Evolutionary conservation across 2,113 vertebrate species (phyloP).

Genomic region (Gila orcuttii): DNA sequence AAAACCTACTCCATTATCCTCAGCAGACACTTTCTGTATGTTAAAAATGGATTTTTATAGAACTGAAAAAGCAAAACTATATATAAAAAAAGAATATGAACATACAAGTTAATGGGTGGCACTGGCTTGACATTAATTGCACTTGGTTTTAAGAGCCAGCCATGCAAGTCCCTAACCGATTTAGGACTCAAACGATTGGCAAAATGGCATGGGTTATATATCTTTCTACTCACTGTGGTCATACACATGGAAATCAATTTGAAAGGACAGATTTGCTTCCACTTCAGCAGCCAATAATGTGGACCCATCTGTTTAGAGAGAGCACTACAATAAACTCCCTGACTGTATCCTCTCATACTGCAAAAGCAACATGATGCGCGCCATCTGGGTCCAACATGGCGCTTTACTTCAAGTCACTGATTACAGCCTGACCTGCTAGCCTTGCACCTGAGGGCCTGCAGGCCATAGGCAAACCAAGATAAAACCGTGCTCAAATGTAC

Average conservation of each 20-base stretch:
- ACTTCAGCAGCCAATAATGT: constrained; percentile 54
- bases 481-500: neutral
- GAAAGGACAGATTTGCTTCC: constrained; percentile 36
- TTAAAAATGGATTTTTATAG: neutral
- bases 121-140: neutral
- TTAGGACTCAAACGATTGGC: constrained; percentile 2
- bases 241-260: neutral
- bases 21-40: neutral
- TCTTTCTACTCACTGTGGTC: neutral
- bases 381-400: constrained; percentile 65
- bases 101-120: constrained; percentile 24
- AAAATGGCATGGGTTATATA: neutral
- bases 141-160: neutral
- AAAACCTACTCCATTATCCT: constrained; percentile 32
- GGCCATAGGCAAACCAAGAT: constrained; percentile 1
- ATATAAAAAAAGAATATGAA: constrained; percentile 37
- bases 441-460: constrained; percentile 15
- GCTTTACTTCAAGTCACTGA: constrained; percentile 49
- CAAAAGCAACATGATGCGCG: constrained; percentile 20
- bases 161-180: neutral
- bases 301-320: constrained; percentile 68
- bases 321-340: constrained; percentile 34
- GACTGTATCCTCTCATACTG: neutral
- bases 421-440: constrained; percentile 57
- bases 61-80: constrained; percentile 4